phyloP scores from a whole-genome alignment of 2,797 vertebrate genomes.

The Discoglossus pictus region DNA sequence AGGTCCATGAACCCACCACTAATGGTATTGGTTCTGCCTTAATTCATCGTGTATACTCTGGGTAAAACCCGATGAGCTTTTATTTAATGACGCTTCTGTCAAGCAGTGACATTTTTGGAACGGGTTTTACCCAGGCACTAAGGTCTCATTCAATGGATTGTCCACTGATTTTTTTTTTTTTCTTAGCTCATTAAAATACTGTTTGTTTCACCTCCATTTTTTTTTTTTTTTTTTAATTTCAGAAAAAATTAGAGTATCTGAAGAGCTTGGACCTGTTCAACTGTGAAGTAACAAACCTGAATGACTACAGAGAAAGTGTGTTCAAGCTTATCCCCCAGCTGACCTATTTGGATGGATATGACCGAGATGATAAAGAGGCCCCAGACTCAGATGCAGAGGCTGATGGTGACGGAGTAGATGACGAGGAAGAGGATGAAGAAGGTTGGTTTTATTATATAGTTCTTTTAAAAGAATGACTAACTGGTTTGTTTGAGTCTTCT shows the following conservation, averaged over 20 bases:
- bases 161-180: not conserved
- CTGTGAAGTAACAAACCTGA: slow-evolving; percentile 91
- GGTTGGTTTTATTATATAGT: slow-evolving; percentile 14
- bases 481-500: no score
- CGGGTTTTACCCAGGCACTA: no score
- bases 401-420: slow-evolving; percentile 78
- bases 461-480: not conserved
- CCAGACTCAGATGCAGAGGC: slow-evolving; percentile 87
- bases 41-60: no score
- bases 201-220: slow-evolving; percentile 12
- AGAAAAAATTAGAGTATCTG: slow-evolving; percentile 90
- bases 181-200: no score
- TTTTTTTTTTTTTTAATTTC: slow-evolving; percentile 45
- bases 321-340: slow-evolving; percentile 89
- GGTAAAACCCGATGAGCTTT: no score
- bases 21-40: no score
- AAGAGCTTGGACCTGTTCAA: slow-evolving; percentile 93
- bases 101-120: no score
- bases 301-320: slow-evolving; percentile 89
- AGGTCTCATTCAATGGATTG: no score
- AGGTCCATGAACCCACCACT: no score
- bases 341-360: slow-evolving; percentile 88
- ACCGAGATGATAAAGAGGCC: slow-evolving; percentile 84
- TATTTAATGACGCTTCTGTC: no score
- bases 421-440: slow-evolving; percentile 81